Evolutionary conservation across 2,113 vertebrate species (phyloP).

Genomic region (Poeciliopsis prolifica): DNA sequence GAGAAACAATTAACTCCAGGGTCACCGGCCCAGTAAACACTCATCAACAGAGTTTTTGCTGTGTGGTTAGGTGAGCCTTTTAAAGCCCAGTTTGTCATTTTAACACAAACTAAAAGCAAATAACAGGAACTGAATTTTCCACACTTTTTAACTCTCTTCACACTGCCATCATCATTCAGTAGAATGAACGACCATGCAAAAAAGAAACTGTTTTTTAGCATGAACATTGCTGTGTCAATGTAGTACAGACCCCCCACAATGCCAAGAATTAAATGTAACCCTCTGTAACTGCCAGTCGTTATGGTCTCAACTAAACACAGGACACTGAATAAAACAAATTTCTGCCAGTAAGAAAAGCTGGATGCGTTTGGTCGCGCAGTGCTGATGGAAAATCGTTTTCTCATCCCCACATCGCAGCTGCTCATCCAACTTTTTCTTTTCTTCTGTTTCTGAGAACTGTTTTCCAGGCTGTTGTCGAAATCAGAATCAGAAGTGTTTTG

Average conservation of each 20-base stretch:
- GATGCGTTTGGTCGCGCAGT: background rate
- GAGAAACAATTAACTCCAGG: conserved; percentile 11
- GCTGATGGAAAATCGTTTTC: background rate
- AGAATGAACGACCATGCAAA: background rate
- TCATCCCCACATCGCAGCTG: background rate
- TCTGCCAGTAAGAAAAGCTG: background rate
- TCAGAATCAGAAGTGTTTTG: background rate
- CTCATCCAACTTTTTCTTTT: background rate
- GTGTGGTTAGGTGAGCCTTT: background rate
- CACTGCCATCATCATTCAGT: no score
- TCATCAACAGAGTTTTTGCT: background rate
- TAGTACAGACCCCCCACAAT: no score
- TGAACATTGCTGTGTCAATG: no score
- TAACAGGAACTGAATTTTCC: background rate
- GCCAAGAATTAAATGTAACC: background rate
- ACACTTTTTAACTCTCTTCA: background rate
- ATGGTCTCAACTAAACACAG: background rate
- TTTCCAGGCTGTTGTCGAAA: background rate
- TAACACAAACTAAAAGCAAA: background rate
- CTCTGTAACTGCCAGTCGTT: background rate
- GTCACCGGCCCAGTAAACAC: background rate
- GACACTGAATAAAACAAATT: background rate
- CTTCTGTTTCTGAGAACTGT: no score
- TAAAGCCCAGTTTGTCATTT: background rate
- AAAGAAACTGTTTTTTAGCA: background rate